A percentile compares a stretch with the other conserved stretches of the same genome.
These are phyloP conservation scores for rat (Rattus norvegicus) DNA, from an alignment of 2,113 vertebrate genomes.

Conservation along the genomic window DNA sequence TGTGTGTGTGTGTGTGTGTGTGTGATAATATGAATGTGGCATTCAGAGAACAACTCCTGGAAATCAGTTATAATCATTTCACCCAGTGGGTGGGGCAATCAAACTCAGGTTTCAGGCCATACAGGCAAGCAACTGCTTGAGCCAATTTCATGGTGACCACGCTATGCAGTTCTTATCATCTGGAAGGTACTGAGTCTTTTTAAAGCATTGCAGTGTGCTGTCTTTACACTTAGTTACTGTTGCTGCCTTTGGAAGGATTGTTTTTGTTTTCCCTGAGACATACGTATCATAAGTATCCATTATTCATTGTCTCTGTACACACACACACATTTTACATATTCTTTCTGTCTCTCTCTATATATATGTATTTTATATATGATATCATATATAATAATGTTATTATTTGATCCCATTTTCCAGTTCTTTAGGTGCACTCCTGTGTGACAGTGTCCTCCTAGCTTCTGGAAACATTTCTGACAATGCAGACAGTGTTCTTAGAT, in stretches of 20 bases:
- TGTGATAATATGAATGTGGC: neutral
- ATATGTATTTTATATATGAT: neutral
- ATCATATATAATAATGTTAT: neutral
- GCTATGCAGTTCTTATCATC: neutral
- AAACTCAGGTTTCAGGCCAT: neutral
- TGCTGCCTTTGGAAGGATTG: neutral
- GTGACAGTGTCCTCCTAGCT: neutral
- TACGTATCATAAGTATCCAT: neutral
- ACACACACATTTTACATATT: neutral
- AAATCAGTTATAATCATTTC: neutral
- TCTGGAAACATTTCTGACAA: neutral
- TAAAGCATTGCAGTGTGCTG: neutral
- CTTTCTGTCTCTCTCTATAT: neutral
- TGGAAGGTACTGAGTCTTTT: neutral
- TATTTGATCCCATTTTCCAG: neutral
- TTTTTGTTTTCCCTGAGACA: neutral
- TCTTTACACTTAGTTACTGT: conserved; percentile 25
- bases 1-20: neutral
- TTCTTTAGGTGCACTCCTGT: conserved; percentile 27
- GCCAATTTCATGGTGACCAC: conserved; percentile 5
- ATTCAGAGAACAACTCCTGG: neutral
- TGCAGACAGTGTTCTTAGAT: neutral
- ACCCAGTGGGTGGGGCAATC: neutral
- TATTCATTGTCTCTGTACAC: neutral
- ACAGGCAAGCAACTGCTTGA: neutral